Percentiles rank a stretch among this genome's conserved stretches.
Evolutionary conservation across 2,888 invertebrate species (phyloP).

Genomic region (Rhagonycha lutea): DNA sequence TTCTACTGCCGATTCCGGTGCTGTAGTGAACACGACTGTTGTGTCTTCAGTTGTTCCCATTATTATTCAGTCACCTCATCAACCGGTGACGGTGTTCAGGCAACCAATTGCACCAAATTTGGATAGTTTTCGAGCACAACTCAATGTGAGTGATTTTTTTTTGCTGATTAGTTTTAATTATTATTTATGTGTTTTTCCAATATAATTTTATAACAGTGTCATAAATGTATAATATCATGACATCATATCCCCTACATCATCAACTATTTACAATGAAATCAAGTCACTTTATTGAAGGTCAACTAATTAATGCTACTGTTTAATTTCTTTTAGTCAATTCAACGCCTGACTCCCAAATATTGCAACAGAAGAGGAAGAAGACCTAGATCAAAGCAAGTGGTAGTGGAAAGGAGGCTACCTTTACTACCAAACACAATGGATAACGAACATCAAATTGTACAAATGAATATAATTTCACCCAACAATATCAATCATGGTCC

Average conservation of each 20-base stretch:
- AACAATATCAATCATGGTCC: conserved; percentile 29
- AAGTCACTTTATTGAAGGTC: no score
- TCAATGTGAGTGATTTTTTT: conserved; percentile 50
- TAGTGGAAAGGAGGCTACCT: conserved; percentile 76
- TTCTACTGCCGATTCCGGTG: background rate
- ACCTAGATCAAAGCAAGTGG: conserved; percentile 63
- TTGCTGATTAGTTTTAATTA: no score
- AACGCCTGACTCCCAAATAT: conserved; percentile 51
- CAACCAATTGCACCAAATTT: conserved; percentile 38
- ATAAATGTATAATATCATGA: no score
- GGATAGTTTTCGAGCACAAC: conserved; percentile 56
- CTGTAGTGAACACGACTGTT: background rate
- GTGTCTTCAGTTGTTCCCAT: conserved; percentile 16
- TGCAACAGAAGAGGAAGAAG: conserved; percentile 54
- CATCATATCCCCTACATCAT: no score
- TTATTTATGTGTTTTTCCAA: no score
- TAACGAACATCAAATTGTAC: conserved; percentile 56
- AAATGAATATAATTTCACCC: conserved; percentile 54
- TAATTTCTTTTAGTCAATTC: conserved; percentile 42
- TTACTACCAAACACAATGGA: conserved; percentile 62
- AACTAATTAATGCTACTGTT: background rate
- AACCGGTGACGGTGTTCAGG: conserved; percentile 36
- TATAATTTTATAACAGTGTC: no score
- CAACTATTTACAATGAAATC: no score
- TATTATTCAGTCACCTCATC: conserved; percentile 26